Evolutionary conservation across 1,140 invertebrate species (phyloP), one percentile per base, ranked within the genome.

Genomic region (Trachymyrmex cornetzi): DNA sequence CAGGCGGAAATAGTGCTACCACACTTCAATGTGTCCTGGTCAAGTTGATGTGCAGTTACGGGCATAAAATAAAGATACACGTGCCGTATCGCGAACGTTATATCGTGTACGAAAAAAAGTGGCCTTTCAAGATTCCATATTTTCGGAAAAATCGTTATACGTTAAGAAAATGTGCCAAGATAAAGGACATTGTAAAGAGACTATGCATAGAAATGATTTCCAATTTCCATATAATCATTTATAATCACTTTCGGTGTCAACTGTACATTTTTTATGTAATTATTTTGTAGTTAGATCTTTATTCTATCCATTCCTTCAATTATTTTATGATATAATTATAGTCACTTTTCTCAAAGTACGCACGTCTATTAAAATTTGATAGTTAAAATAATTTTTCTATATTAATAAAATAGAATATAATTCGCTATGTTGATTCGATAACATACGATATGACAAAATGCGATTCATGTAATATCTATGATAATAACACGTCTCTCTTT

Each of bases 1-100:
- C 64, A 24, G 30, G 27, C 67, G 53, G 80, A 74, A 74, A 82
- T 82, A 74, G 38, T 24, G 80, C 66, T 72, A 59, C 16, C 22
- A 30, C 77, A 24, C 19, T 72, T 59, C 67, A 48, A 61, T 19
- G 11, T 71, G 27, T 44, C 34, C 64, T 50, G 11, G 3, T 16
- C 9, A 74, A 61, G 53, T 74, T 82, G 19, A 3, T n/a, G 30
- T 24, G 24, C 24, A 24, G 53, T 61, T 74, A 48, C 22, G 14
- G n/a, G 50, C 67, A 48, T 72, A 74, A 82, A 82, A 82, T 74
- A 57, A 48, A 48, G 34, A 74, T 16, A 11, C 38, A 16, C 55
- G 80, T 61, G 80, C 38, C 67, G 11, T 72, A 74, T 72, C 66
- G n/a, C 48, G n/a, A 69, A 14, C 2, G 22, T 34, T 55, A 0